Evolutionary conservation across 2,797 vertebrate species (phyloP), one percentile per base, ranked within the genome.

Genomic region (Calcarius lapponicus): DNA sequence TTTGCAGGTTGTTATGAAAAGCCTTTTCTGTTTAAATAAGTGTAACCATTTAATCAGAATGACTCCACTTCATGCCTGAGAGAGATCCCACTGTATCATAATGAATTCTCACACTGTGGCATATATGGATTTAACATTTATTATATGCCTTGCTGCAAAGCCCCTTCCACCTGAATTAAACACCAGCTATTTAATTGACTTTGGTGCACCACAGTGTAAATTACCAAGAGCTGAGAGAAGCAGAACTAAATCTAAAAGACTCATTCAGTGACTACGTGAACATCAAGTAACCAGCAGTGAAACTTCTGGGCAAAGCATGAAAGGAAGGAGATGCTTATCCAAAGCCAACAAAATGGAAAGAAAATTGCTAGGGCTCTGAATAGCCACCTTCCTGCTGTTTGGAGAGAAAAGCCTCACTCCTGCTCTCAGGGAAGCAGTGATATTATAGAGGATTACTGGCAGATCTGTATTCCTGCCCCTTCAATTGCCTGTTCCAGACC

Each of bases 311-410:
- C 92, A 94, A 88, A 64, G 74, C 71, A 87, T 85, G 67, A 96
- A 95, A 95, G 74, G 86, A 81, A 95, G 48, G 88, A 94, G 88
- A 90, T 61, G 58, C 81, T 92, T 94, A 94, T 90, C 87, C 81
- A 80, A 91, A 92, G 69, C 53, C 81, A 80, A 78, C 38, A 89
- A 92, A 95, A 96, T 8, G 54, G 69, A 61, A 32, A 80, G 75
- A 88, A 96, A 96, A 95, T 94, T 94, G 72, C 82, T 78, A 74
- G 40, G 64, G 64, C 54, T 95, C 80, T 90, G 80, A 96, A 96
- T 87, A 93, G 78, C 38, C 69, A 93, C 69, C 45, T 71, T 69
- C 92, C 91, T 89, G 94, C 93, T 95, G 92, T 51, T 92, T 7
- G 6, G 75, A 90, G 75, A 93, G 88, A 94, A 96, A 95, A 47